phyloP scores from a whole-genome alignment of 2,113 vertebrate species.

The Macquaria australasica region DNA sequence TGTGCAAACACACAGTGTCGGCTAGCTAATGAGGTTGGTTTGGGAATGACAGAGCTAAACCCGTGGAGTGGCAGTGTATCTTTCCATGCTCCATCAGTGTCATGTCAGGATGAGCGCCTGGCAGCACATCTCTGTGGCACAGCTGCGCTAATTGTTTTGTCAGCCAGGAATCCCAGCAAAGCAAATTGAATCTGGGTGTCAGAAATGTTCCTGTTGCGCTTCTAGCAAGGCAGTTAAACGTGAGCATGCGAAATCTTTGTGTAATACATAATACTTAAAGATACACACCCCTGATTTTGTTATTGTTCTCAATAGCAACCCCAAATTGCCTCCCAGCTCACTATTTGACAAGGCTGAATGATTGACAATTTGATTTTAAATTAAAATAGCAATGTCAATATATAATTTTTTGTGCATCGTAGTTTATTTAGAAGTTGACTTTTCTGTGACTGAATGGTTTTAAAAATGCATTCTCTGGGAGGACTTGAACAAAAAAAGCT shows the following conservation, averaged over 20 bases:
- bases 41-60: constrained; percentile 46
- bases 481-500: background rate
- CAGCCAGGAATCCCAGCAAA: constrained; percentile 51
- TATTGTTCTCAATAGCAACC: background rate
- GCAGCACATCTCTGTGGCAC: constrained; percentile 44
- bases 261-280: background rate
- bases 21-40: constrained; percentile 39
- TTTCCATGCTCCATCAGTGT: constrained; percentile 32
- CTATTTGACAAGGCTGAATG: background rate
- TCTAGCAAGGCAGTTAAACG: background rate
- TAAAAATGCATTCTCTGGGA: background rate
- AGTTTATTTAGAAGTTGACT: background rate
- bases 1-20: constrained; percentile 1
- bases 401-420: background rate
- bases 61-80: constrained; percentile 24
- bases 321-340: background rate
- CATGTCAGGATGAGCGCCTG: constrained; percentile 29
- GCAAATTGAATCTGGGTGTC: constrained; percentile 48
- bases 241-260: background rate
- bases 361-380: background rate
- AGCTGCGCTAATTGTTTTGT: constrained; percentile 71
- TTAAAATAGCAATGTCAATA: background rate
- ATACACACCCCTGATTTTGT: background rate
- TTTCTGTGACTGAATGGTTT: background rate
- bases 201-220: constrained; percentile 21